Percentiles rank a stretch among this genome's conserved stretches.
These are phyloP conservation scores for Orcinus orca DNA, from an alignment of 2,113 vertebrate genomes.

Conservation along the genomic window DNA sequence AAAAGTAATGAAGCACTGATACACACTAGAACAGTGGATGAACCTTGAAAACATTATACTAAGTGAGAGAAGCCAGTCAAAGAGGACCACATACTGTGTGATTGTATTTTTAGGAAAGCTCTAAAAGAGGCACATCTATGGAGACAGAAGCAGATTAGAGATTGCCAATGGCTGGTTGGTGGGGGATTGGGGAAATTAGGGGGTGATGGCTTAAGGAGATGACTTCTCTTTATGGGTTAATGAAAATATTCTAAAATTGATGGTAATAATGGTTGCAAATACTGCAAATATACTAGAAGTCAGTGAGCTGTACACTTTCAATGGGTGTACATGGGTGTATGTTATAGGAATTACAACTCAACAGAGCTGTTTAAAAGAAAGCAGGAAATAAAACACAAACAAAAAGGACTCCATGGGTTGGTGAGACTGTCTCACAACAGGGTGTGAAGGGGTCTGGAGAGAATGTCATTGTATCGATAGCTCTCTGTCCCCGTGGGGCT, in stretches of 20 bases:
- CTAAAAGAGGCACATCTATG: neutral
- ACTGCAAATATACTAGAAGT: accelerated
- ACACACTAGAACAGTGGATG: neutral
- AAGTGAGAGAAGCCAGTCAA: too few relatives aligned
- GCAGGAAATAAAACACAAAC: neutral
- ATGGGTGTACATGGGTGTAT: too few relatives aligned
- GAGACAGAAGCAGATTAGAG: neutral
- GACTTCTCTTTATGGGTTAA: neutral
- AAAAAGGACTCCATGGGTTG: neutral
- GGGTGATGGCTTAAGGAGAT: neutral
- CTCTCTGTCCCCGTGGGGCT: neutral
- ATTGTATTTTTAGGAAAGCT: neutral
- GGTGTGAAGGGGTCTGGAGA: too few relatives aligned
- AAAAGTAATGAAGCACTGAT: neutral
- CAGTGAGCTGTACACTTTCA: neutral
- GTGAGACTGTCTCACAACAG: neutral
- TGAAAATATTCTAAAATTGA: neutral
- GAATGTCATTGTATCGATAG: too few relatives aligned
- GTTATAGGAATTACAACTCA: neutral
- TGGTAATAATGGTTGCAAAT: neutral
- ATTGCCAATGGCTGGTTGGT: too few relatives aligned
- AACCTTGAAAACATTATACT: neutral
- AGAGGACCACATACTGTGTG: neutral
- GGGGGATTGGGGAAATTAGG: too few relatives aligned
- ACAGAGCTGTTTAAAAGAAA: neutral